Conservation (phyloP, 2,113 vertebrate species). For the Alaudala cheleensis region DNA sequence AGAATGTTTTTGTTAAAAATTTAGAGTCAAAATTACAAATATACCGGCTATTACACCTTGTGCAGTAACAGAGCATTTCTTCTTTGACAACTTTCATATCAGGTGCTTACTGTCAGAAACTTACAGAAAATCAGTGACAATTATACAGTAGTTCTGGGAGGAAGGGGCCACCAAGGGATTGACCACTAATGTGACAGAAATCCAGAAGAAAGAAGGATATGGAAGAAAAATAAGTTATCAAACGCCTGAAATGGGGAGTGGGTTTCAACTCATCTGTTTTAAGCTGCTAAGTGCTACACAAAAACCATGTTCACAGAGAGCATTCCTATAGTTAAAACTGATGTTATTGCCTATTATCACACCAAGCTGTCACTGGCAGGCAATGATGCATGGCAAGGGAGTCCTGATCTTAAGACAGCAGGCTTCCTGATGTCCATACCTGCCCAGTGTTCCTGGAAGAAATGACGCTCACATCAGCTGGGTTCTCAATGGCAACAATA, state of each 20-base stretch:
- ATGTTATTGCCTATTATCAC: fast-evolving
- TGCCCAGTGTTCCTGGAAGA: constrained; percentile 98
- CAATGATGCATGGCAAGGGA: fast-evolving
- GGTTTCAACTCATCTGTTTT: not conserved
- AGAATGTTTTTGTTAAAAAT: not conserved
- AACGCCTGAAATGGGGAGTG: fast-evolving
- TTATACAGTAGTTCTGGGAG: fast-evolving
- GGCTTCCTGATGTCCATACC: constrained; percentile 69
- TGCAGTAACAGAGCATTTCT: not conserved
- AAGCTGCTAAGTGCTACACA: not conserved
- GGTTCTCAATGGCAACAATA: constrained; percentile 98
- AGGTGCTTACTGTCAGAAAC: fast-evolving
- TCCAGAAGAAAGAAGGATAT: not conserved
- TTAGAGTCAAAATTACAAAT: not conserved
- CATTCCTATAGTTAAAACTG: not conserved
- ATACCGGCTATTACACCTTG: not conserved
- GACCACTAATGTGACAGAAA: not conserved
- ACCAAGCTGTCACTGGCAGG: not conserved
- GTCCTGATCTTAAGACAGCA: not conserved
- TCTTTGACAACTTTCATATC: not conserved
- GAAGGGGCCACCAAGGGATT: fast-evolving
- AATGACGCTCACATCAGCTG: constrained; percentile 97
- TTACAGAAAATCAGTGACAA: not conserved
- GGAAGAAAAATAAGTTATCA: not conserved
- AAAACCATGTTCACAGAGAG: fast-evolving